Percentiles rank a stretch among this genome's conserved stretches.
phyloP scores from a whole-genome alignment of 2,888 invertebrate species.

The Drepana falcataria region DNA sequence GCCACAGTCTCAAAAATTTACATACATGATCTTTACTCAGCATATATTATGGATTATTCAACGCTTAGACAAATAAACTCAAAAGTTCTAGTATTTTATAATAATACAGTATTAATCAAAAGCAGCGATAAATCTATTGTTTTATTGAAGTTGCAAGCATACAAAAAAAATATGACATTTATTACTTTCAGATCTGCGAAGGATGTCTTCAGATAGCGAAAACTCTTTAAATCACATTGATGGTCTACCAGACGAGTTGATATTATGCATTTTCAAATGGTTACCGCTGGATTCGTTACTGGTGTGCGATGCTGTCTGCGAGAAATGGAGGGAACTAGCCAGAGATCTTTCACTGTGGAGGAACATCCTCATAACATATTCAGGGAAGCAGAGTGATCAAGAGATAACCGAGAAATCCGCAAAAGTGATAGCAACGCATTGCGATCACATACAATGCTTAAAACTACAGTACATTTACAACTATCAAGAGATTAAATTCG shows the following conservation, averaged over 20 bases:
- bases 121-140: too few species aligned
- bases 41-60: too few species aligned
- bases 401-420: slow-evolving; percentile 47
- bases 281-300: slow-evolving; percentile 53
- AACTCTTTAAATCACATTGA: slow-evolving; percentile 23
- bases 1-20: too few species aligned
- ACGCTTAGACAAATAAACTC: too few species aligned
- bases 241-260: slow-evolving; percentile 58
- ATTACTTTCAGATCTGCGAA: slow-evolving; percentile 12
- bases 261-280: slow-evolving; percentile 56
- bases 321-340: slow-evolving; percentile 53
- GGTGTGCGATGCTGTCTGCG: slow-evolving; percentile 54
- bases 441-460: slow-evolving; percentile 44
- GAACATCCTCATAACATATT: slow-evolving; percentile 46
- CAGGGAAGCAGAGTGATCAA: slow-evolving; percentile 55
- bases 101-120: too few species aligned
- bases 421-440: slow-evolving; percentile 47
- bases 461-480: slow-evolving; percentile 62
- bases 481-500: slow-evolving; percentile 45
- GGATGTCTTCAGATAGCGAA: slow-evolving; percentile 18
- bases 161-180: not conserved
- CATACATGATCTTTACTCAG: too few species aligned
- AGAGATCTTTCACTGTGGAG: slow-evolving; percentile 55
- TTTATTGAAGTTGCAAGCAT: too few species aligned
- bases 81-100: too few species aligned